These are phyloP conservation scores for Lophius piscatorius DNA, from an alignment of 2,113 vertebrate species.

Conservation along the genomic window DNA sequence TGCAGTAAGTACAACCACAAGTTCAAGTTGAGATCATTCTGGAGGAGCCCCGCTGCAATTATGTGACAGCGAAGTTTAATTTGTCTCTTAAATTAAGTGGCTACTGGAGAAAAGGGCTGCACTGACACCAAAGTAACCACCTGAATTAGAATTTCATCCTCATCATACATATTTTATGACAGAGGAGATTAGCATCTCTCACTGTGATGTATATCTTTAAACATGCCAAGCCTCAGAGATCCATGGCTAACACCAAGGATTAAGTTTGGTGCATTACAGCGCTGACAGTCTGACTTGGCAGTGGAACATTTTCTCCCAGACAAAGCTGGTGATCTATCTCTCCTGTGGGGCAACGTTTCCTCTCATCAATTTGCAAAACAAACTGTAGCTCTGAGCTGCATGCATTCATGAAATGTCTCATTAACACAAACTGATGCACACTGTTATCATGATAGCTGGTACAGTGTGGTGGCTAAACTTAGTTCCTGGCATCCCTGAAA, in stretches of 20 bases:
- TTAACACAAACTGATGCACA: conserved; percentile 24
- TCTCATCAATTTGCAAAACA: conserved; percentile 46
- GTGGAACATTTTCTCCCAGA: conserved; percentile 14
- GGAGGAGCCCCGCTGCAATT: background rate
- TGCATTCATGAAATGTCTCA: conserved; percentile 73
- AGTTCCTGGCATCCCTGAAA: conserved; percentile 54
- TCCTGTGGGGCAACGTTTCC: conserved; percentile 35
- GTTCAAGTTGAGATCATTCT: background rate
- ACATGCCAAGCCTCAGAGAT: conserved; percentile 3
- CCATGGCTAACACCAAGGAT: background rate
- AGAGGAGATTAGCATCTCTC: background rate
- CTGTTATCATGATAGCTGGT: conserved; percentile 56
- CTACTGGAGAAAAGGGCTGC: background rate
- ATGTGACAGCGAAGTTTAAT: background rate
- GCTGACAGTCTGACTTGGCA: conserved; percentile 32
- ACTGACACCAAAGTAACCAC: background rate
- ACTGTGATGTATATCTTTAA: conserved; percentile 12
- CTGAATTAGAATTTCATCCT: conserved; percentile 1
- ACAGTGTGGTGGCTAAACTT: conserved; percentile 42
- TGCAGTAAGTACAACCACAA: too few species aligned
- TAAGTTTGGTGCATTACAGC: conserved; percentile 8
- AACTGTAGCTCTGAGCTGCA: conserved; percentile 30
- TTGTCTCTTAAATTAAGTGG: background rate
- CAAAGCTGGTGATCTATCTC: conserved; percentile 40
- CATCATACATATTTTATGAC: background rate